phyloP scores from a whole-genome alignment of 2,888 invertebrate genomes.

The Protonemura montana region DNA sequence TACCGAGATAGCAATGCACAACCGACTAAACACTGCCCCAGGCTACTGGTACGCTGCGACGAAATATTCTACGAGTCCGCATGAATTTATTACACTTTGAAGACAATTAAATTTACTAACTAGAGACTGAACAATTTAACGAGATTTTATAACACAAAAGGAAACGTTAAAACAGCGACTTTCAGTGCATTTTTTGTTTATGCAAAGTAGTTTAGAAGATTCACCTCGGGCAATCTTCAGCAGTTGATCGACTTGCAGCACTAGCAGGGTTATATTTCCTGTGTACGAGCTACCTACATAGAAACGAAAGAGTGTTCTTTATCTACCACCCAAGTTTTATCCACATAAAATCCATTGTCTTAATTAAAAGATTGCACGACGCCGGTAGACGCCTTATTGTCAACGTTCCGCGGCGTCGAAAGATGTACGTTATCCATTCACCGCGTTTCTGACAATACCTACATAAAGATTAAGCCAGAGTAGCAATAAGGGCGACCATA shows the following conservation, averaged over 20 bases:
- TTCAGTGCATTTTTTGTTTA: neutral
- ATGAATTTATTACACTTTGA: neutral
- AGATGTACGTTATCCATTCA: constrained; percentile 35
- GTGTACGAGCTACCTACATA: neutral
- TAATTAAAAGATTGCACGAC: neutral
- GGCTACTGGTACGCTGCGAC: neutral
- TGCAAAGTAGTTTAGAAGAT: neutral
- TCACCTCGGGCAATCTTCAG: neutral
- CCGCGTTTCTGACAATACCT: constrained; percentile 34
- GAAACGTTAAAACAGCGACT: neutral
- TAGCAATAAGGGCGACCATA: constrained; percentile 46
- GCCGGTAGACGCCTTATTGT: neutral
- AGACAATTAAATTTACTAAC: constrained; percentile 12
- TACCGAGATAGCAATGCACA: neutral
- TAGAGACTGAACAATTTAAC: neutral
- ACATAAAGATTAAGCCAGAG: constrained; percentile 49
- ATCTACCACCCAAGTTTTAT: neutral
- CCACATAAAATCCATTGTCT: neutral
- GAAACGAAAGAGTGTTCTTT: neutral
- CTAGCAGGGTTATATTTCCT: no score
- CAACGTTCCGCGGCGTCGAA: neutral
- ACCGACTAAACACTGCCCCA: neutral
- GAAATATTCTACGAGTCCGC: constrained; percentile 5
- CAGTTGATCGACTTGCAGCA: neutral
- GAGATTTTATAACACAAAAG: neutral